Conservation (phyloP, 2,888 invertebrate genomes). For the Mamestra brassicae region DNA sequence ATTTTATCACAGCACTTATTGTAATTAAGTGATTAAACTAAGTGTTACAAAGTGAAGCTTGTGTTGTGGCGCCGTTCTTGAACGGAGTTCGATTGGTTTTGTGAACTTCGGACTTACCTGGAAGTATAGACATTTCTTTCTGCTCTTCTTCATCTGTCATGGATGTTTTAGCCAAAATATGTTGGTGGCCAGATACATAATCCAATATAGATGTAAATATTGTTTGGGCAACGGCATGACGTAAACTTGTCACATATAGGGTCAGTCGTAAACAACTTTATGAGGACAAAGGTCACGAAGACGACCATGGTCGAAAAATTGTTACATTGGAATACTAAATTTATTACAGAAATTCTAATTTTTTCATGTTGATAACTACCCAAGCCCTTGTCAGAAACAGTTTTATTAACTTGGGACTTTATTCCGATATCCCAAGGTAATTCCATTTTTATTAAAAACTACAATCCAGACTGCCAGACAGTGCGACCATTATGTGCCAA, state of each 20-base stretch:
- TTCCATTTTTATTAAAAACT: slow-evolving; percentile 32
- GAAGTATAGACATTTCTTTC: not conserved
- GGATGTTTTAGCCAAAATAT: not conserved
- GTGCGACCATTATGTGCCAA: slow-evolving; percentile 64
- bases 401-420: slow-evolving; percentile 15
- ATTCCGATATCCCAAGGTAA: slow-evolving; percentile 3
- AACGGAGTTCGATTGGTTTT: slow-evolving; percentile 48
- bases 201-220: slow-evolving; percentile 37
- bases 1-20: slow-evolving; percentile 62
- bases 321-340: slow-evolving; percentile 10
- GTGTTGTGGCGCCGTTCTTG: slow-evolving; percentile 51
- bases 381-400: not conserved
- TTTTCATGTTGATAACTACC: not conserved
- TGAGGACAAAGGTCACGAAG: slow-evolving; percentile 13
- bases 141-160: not conserved
- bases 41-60: slow-evolving; percentile 50
- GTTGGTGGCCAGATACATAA: not conserved
- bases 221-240: slow-evolving; percentile 29
- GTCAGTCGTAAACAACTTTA: slow-evolving; percentile 51
- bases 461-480: slow-evolving; percentile 23
- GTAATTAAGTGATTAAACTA: slow-evolving; percentile 65
- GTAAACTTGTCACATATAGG: slow-evolving; percentile 34
- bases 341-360: not conserved
- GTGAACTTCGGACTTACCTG: slow-evolving; percentile 26
- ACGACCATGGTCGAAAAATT: not conserved